Base-by-base conservation (phyloP, 2,113 vertebrate genomes). In the Hydrolagus affinis region DNA sequence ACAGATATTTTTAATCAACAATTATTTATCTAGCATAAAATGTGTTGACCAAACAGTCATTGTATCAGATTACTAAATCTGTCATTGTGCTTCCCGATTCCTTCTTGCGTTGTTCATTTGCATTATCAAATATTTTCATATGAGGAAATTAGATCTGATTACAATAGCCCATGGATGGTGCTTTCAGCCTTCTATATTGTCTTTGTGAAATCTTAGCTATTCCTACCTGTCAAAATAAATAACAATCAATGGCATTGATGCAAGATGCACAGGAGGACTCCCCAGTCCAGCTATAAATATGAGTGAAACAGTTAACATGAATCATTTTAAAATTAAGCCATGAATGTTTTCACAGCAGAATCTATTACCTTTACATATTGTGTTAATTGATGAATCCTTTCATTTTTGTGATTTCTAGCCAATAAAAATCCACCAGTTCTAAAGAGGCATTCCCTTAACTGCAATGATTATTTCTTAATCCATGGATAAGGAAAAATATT, bases 61-160 rank as follows among this genome's bases (percentile, higher is more conserved):
- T 44, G 6, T 44, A 44, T 44, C 44, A 44, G 44, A 44, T 44
- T 44, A 44, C 44, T 44, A 44, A 44, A 44, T 44, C 44, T 44
- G 44, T 44, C 44, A 44, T 3, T 44, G 44, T 6, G 6, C 44
- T 44, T 44, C 44, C 44, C 17, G 21, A 77, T 59, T 23, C 75
- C 12, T n/a, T 23, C 30, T 30, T 60, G 57, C 57, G 59, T 59
- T 77, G 25, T 77, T 77, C 56, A 77, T 44, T 60, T 77, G 19
- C 2, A 77, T 60, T 28, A n/a, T 23, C n/a, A 60, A 77, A 77
- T n/a, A 11, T 77, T 77, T 77, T 77, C 56, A 77, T 23, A 59
- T 4, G 17, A 77, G 75, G n/a, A 10, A 8, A 76, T 76, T 57
- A 57, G 3, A 77, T 44, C 21, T 60, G 6, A 25, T 77, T 77